Conservation (phyloP, 2,888 invertebrate genomes). For the Orthosia cruda region DNA sequence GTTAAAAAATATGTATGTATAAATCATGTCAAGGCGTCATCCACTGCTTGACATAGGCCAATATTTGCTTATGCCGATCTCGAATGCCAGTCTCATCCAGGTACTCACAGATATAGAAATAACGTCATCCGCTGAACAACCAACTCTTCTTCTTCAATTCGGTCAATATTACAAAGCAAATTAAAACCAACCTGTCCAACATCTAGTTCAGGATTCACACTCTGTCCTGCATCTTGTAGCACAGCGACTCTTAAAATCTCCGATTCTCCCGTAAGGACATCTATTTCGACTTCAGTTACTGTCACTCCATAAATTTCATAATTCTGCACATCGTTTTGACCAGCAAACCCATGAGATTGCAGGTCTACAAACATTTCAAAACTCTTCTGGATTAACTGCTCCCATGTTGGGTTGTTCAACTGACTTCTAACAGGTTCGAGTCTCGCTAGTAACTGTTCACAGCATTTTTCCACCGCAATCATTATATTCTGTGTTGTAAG, state of each 20-base stretch:
- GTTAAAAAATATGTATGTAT: too few relatives aligned
- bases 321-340: constrained; percentile 57
- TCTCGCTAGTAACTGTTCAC: constrained; percentile 84
- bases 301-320: constrained; percentile 90
- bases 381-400: constrained; percentile 88
- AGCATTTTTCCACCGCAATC: constrained; percentile 88
- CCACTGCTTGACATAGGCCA: neutral
- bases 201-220: constrained; percentile 93
- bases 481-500: constrained; percentile 93
- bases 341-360: constrained; percentile 73
- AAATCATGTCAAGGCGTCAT: too few relatives aligned
- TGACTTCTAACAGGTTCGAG: constrained; percentile 82
- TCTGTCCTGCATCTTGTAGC: constrained; percentile 93
- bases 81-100: neutral
- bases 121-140: neutral
- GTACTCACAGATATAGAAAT: neutral
- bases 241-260: constrained; percentile 92
- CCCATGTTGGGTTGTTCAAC: constrained; percentile 86
- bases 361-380: constrained; percentile 69
- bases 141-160: too few relatives aligned
- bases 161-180: too few relatives aligned
- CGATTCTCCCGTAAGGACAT: constrained; percentile 93
- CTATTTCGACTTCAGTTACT: constrained; percentile 93
- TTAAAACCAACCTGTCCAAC: constrained; percentile 90
- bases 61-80: neutral